Base-by-base conservation (phyloP, 1,140 invertebrate genomes). In the Drosophila jambulina region DNA sequence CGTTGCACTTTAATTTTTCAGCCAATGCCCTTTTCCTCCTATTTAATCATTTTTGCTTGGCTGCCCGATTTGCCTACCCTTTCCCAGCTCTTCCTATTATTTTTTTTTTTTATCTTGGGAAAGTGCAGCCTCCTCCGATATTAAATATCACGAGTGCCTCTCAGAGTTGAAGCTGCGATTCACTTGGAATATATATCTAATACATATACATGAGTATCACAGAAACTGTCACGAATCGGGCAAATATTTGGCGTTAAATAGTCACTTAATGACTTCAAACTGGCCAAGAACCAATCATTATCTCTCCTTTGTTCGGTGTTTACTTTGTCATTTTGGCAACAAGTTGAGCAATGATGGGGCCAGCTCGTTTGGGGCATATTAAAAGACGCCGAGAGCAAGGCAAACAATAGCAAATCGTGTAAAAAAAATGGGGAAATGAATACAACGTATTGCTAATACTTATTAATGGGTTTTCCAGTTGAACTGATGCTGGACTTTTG, bases 381-480 rank as follows among this genome's bases (percentile, higher is more conserved):
- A 77, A 68, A 67, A 76, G 71, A 64, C 32, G 32, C 60, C 62
- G 65, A 56, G 58, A 56, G 62, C 69, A 68, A 60, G 67, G 36
- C 56, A 57, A 53, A 71, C 25, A 72, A 49, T 25, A 58, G 62
- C 58, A 60, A 65, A 57, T 45, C 10, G 19, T 17, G 34, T 4
- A 23, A 45, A 71, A 61, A 61, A 56, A 54, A 49, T 19, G 45
- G 36, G 48, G 53, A 58, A 74, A 42, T 58, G 56, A 74, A 74
- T 62, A 53, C 48, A 51, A 76, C 65, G 49, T 49, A 75, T 83
- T 45, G 81, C 81, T 84, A 80, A 83, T 83, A 75, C 79, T 80
- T 82, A 84, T 84, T 84, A 84, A 83, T 83, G 81, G 82, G 49
- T 82, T 82, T 80, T 43, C 15, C 32, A 54, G 34, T 8, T 36